Evolutionary conservation across 2,797 vertebrate genomes (phyloP).

Genomic region (Synanceia verrucosa): DNA sequence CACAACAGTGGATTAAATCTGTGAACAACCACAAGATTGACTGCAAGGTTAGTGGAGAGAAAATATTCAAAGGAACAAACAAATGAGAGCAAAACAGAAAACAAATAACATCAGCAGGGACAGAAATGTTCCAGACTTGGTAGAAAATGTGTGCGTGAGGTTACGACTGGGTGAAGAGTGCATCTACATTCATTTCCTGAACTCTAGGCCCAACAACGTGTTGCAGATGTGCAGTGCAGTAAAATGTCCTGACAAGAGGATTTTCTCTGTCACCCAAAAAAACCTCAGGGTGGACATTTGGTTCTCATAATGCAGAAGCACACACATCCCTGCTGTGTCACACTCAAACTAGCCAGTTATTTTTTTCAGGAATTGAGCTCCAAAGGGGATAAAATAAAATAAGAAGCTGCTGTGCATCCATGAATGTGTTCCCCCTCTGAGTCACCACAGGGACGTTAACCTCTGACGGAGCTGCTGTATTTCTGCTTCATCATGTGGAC

Average conservation of each 20-base stretch:
- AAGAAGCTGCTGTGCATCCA: conserved; percentile 10
- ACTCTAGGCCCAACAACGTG: not conserved
- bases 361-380: conserved; percentile 14
- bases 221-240: conserved; percentile 27
- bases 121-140: conserved; percentile 6
- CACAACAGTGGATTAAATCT: conserved; percentile 60
- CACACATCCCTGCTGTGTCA: not conserved
- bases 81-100: conserved; percentile 45
- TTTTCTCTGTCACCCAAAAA: not conserved
- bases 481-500: not conserved
- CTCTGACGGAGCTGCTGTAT: not conserved
- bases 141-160: not conserved
- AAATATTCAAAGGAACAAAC: conserved; percentile 46
- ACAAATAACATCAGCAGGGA: conserved; percentile 1
- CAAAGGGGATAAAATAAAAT: conserved; percentile 6
- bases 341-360: conserved; percentile 14
- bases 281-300: conserved; percentile 17
- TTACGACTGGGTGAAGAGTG: conserved; percentile 47
- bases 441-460: conserved; percentile 3
- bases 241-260: not conserved
- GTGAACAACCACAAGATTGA: conserved; percentile 55
- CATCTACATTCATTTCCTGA: conserved; percentile 26
- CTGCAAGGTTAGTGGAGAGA: conserved; percentile 47
- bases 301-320: conserved; percentile 5
- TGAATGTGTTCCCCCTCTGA: not conserved